Conservation (phyloP, 2,113 vertebrate genomes). For the Ciconia stormi region DNA sequence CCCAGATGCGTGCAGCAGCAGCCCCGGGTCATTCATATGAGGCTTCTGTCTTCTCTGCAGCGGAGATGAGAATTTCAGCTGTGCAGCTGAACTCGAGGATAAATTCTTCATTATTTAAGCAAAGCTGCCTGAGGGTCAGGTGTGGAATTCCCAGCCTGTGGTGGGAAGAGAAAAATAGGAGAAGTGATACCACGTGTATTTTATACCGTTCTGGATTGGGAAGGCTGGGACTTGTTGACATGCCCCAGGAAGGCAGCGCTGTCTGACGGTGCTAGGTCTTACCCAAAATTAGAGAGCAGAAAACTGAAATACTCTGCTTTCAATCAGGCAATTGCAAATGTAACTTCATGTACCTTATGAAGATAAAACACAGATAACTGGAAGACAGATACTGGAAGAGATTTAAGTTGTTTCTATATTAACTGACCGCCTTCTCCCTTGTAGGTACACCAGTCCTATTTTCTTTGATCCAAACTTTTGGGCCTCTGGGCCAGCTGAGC, state of each 20-base stretch:
- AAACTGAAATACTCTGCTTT: background rate
- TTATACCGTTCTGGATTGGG: background rate
- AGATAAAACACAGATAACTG: background rate
- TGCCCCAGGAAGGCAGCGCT: background rate
- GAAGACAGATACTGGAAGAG: background rate
- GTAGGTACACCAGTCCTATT: too few relatives aligned
- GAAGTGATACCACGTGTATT: background rate
- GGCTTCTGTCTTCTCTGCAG: background rate
- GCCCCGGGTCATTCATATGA: background rate
- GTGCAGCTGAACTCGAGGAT: background rate
- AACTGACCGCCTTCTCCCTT: background rate
- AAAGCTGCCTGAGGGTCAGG: background rate
- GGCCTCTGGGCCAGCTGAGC: background rate
- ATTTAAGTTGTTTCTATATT: background rate
- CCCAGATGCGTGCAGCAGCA: background rate
- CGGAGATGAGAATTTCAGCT: background rate
- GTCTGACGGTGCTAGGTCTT: background rate
- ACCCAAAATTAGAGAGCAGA: background rate
- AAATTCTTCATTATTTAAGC: background rate
- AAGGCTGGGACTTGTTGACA: background rate
- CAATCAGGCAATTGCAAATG: background rate
- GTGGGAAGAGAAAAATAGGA: background rate
- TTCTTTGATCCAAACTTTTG: background rate
- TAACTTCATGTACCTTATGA: background rate
- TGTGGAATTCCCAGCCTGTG: background rate